Evolutionary conservation across 2,113 vertebrate species (phyloP), one percentile per base, ranked within the genome.

Genomic region (Lipophrys pholis): DNA sequence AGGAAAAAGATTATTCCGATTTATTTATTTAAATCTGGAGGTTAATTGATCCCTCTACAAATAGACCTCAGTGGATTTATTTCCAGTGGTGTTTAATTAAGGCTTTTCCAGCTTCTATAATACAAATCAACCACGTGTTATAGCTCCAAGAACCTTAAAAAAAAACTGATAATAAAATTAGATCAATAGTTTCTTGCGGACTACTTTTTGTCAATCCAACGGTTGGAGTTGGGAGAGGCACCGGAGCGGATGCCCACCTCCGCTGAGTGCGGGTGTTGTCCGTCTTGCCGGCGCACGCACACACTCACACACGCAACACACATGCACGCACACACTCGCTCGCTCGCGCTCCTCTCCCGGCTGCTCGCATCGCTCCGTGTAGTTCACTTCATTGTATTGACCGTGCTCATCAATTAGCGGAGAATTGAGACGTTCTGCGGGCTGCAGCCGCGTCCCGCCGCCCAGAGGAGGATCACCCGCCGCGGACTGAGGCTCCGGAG

Each of bases 181-280:
- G 66, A 0, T 54, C 36, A 63, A 64, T 71, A 87, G 77, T 87
- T 83, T 72, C 0, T 6, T 0, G 4, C 21, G 90, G 58, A 88
- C 88, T 89, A 92, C 36, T 86, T 88, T 62, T 67, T 53, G 72
- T 81, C 87, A 85, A 86, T 87, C 78, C 84, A 73, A 84, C 73
- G 51, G 81, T 7, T 48, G 14, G 52, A 14, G 45, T 67, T 69
- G 76, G 87, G 82, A 84, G 85, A 88, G 89, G 88, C 83, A 72
- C 55, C 79, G 74, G 58, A 71, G 91, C 91, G 91, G 91, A 92
- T 67, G 91, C 68, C 81, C 87, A 92, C 86, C 48, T 80, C 61
- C 61, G 77, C 85, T 76, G 69, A 65, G 38, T 64, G 55, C 69
- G 87, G 86, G 83, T 90, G 91, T 87, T 84, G 80, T 90, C 70